Conservation (phyloP, 2,113 vertebrate genomes). For the Hystrix cristata region DNA sequence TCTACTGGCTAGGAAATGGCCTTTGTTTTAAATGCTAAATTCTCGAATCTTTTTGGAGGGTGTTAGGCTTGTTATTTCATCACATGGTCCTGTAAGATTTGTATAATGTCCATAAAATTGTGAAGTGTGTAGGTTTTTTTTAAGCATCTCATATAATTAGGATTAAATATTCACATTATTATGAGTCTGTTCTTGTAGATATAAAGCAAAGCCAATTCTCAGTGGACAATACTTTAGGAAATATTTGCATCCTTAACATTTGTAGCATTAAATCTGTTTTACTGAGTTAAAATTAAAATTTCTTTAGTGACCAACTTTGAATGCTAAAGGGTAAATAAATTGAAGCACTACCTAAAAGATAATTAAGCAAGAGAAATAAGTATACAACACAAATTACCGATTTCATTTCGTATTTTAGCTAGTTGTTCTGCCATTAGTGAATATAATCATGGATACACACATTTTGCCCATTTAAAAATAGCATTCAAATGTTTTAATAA, state of each 20-base stretch:
- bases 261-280: slow-evolving; percentile 63
- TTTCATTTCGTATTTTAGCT: slow-evolving; percentile 49
- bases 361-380: slow-evolving; percentile 17
- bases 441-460: background rate
- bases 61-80: slow-evolving; percentile 6
- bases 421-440: background rate
- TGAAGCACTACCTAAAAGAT: background rate
- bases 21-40: slow-evolving; percentile 71
- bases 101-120: slow-evolving; percentile 31
- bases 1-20: background rate
- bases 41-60: slow-evolving; percentile 40
- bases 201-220: slow-evolving; percentile 67
- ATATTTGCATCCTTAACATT: slow-evolving; percentile 71
- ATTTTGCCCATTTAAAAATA: background rate
- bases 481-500: background rate
- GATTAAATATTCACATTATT: slow-evolving; percentile 74
- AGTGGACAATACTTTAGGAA: slow-evolving; percentile 60
- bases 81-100: slow-evolving; percentile 57
- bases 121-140: slow-evolving; percentile 45
- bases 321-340: slow-evolving; percentile 56
- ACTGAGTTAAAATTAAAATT: slow-evolving; percentile 65
- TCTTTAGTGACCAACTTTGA: slow-evolving; percentile 53
- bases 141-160: slow-evolving; percentile 73
- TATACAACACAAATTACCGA: slow-evolving; percentile 2
- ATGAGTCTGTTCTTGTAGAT: background rate